These are phyloP conservation scores for Megaceryle alcyon DNA, from an alignment of 2,797 vertebrate species.

Conservation along the genomic window DNA sequence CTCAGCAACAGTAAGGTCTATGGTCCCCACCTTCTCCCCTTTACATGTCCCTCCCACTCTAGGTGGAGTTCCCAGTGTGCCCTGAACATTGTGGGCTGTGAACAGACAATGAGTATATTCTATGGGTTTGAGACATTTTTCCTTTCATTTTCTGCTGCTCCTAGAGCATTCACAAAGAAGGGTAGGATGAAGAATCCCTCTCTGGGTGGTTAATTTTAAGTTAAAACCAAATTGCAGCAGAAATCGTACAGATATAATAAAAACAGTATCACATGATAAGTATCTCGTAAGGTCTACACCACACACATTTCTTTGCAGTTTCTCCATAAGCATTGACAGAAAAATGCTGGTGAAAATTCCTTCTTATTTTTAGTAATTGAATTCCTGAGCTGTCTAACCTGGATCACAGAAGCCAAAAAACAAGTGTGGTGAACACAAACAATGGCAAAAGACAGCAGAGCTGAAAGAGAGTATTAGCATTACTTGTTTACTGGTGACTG, in stretches of 20 bases:
- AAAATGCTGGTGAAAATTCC: not conserved
- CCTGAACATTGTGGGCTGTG: not conserved
- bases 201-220: not conserved
- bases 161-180: not conserved
- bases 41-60: not conserved
- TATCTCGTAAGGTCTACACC: not conserved
- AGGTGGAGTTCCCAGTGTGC: not conserved
- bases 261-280: not conserved
- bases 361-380: not conserved
- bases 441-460: not conserved
- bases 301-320: not conserved
- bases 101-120: not conserved
- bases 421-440: not conserved
- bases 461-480: not conserved
- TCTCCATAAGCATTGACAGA: not conserved
- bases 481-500: not conserved
- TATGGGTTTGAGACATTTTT: not conserved
- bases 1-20: not conserved
- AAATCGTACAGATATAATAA: not conserved
- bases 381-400: not conserved
- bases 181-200: not conserved
- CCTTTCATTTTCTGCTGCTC: not conserved
- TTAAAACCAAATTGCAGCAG: not conserved
- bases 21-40: not conserved
- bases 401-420: not conserved